Evolutionary conservation across 2,113 vertebrate genomes (phyloP), one percentile per base, ranked within the genome.

Genomic region (Pseudorectes ferrugineus): DNA sequence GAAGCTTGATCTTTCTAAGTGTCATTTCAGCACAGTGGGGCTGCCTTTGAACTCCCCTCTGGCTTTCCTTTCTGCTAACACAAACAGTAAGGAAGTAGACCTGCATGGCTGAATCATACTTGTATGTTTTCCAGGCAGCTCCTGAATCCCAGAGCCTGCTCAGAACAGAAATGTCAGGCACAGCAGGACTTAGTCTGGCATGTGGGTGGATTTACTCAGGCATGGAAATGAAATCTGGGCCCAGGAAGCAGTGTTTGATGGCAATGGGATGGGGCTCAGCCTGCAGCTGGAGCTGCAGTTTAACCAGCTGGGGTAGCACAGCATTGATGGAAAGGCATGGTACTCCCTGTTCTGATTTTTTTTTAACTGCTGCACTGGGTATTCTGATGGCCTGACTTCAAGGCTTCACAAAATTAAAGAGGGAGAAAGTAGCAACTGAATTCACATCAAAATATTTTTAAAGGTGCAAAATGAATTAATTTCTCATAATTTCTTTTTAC

Each of bases 161-260:
- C 93, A 70, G 86, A 95, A 93, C 40, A 85, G 94, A 98, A 97
- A 97, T 97, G 94, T 97, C 97, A 97, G 93, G 43, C 2, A 0
- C 92, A 88, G 94, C 12, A 49, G 93, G 95, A 91, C 86, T 96
- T 65, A 89, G 88, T 94, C 92, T 97, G 91, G 81, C 36, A 29
- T 72, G 88, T 95, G 94, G 95, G 93, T 93, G 93, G 95, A 88
- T 98, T 97, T 97, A 92, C 54, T 96, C 95, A 95, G 95, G 95
- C 89, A 74, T 76, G 89, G 95, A 97, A 95, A 96, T 96, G 54
- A 96, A 96, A 97, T 82, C 95, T 24, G 90, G 72, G 88, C 85
- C 42, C 57, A 72, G 79, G 66, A 96, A 96, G 43, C 88, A 96
- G 85, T 4, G 42, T 42, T 65, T 79, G 55, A 42, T 29, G 63